Conservation (phyloP, 2,888 invertebrate species). For the Antitype chi region DNA sequence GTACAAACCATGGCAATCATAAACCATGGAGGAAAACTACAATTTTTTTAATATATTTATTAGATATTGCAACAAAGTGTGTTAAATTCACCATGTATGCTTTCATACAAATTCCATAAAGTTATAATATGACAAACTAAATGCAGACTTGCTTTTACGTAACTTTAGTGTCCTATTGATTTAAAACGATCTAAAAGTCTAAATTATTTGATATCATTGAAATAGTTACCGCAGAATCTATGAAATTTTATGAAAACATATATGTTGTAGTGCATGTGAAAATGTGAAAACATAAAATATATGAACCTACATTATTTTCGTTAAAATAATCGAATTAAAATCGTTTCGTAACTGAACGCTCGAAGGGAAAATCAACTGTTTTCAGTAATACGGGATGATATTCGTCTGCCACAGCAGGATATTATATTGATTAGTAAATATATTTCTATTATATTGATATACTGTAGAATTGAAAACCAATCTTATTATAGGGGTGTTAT, state of each 20-base stretch:
- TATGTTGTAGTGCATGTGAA: constrained; percentile 57
- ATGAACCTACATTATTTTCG: constrained; percentile 63
- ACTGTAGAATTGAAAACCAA: constrained; percentile 49
- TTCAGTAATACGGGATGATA: constrained; percentile 45
- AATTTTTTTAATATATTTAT: constrained; percentile 68
- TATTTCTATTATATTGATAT: constrained; percentile 56
- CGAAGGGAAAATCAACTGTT: constrained; percentile 58
- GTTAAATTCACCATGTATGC: constrained; percentile 68
- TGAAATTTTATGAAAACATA: constrained; percentile 67
- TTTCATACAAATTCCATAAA: constrained; percentile 67
- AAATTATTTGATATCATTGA: constrained; percentile 40
- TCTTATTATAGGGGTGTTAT: constrained; percentile 51
- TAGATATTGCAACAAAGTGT: constrained; percentile 74
- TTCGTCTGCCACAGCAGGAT: constrained; percentile 44
- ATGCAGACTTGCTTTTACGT: constrained; percentile 61
- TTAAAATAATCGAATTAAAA: constrained; percentile 64
- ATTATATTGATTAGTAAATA: constrained; percentile 60
- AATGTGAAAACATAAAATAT: constrained; percentile 55
- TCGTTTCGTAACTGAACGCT: constrained; percentile 66
- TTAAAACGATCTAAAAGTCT: constrained; percentile 19
- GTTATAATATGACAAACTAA: constrained; percentile 49
- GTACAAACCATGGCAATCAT: constrained; percentile 79
- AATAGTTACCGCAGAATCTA: constrained; percentile 40
- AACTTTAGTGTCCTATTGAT: constrained; percentile 42
- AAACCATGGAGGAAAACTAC: constrained; percentile 74